These are phyloP conservation scores for Lasioglossum vierecki DNA, from an alignment of 2,888 invertebrate species.

Conservation along the genomic window DNA sequence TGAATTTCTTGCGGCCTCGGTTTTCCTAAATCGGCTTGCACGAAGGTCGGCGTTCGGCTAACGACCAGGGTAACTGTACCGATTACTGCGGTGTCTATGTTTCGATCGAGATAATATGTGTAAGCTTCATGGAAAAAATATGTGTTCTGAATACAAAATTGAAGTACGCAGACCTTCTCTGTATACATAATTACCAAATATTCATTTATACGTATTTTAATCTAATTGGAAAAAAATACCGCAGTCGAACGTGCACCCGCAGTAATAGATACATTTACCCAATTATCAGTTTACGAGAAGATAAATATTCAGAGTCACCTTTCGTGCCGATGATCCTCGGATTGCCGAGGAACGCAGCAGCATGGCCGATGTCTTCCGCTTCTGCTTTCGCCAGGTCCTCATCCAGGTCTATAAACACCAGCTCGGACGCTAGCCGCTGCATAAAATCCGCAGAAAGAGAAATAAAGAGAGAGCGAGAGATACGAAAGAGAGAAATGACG, in stretches of 20 bases:
- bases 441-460: slow-evolving; percentile 15
- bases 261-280: no score
- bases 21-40: neutral
- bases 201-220: no score
- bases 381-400: slow-evolving; percentile 87
- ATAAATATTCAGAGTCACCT: slow-evolving; percentile 67
- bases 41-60: neutral
- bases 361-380: slow-evolving; percentile 88
- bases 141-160: no score
- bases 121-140: no score
- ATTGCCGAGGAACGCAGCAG: slow-evolving; percentile 86
- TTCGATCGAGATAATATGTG: no score
- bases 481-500: slow-evolving; percentile 12
- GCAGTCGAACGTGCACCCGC: no score
- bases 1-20: neutral
- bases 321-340: slow-evolving; percentile 84
- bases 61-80: neutral
- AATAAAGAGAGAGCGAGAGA: neutral
- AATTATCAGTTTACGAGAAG: neutral
- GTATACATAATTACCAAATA: no score
- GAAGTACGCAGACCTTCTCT: no score
- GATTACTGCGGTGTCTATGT: no score
- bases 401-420: slow-evolving; percentile 86
- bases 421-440: slow-evolving; percentile 86
- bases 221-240: no score